phyloP scores from a whole-genome alignment of 2,113 vertebrate genomes.

The Ammodytes dubius region DNA sequence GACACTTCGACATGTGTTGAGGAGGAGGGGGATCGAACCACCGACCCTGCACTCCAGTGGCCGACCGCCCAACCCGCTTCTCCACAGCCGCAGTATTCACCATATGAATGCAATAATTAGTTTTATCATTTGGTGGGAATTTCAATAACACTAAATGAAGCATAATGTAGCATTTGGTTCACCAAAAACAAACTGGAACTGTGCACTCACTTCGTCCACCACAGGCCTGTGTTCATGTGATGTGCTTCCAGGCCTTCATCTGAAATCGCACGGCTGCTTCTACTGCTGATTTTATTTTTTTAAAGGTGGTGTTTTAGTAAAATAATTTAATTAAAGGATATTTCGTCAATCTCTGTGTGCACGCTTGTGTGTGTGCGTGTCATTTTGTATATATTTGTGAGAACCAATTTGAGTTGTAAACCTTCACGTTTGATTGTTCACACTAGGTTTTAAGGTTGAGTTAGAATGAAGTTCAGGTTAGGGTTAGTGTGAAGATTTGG shows the following conservation, averaged over 20 bases:
- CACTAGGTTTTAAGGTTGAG: no score
- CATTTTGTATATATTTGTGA: conserved; percentile 5
- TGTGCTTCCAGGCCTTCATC: conserved; percentile 62
- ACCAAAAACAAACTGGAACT: conserved; percentile 50
- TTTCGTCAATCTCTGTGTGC: conserved; percentile 33
- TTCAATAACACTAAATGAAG: conserved; percentile 66
- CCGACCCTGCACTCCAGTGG: no score
- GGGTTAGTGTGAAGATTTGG: no score
- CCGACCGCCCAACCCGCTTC: no score
- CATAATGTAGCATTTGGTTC: conserved; percentile 62
- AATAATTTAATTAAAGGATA: conserved; percentile 46
- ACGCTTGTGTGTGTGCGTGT: conserved; percentile 13
- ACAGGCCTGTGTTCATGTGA: conserved; percentile 51
- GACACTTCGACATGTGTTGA: no score
- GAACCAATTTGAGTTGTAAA: no score
- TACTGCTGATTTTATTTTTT: conserved; percentile 47
- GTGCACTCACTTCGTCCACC: conserved; percentile 36
- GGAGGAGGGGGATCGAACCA: no score
- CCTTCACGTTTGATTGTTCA: no score
- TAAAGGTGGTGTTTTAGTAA: conserved; percentile 52
- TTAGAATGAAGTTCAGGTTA: no score
- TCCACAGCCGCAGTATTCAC: conserved; percentile 67
- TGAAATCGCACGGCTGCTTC: conserved; percentile 55
- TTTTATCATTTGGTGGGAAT: conserved; percentile 77
- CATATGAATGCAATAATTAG: conserved; percentile 79